These are phyloP conservation scores for Adelosebastes latens DNA, from an alignment of 2,797 vertebrate genomes.

Conservation along the genomic window DNA sequence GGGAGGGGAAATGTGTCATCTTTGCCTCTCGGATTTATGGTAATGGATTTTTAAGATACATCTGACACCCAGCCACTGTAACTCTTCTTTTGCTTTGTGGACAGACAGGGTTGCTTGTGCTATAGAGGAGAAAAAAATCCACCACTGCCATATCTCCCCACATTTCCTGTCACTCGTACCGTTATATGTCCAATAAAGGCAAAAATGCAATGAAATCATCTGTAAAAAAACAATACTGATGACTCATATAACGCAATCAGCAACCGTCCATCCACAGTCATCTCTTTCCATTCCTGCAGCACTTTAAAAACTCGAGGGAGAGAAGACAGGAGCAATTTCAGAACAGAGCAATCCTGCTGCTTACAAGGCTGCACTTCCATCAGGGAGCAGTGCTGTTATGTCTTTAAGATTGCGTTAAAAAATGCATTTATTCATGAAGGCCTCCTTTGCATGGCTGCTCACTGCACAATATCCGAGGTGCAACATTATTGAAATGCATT, in stretches of 20 bases:
- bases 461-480: constrained; percentile 43
- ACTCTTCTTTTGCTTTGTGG: background rate
- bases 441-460: constrained; percentile 58
- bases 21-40: background rate
- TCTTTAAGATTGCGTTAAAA: constrained; percentile 60
- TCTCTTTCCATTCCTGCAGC: background rate
- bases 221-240: background rate
- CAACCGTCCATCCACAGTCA: background rate
- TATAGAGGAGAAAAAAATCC: background rate
- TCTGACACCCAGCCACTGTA: background rate
- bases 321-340: constrained; percentile 12
- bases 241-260: background rate
- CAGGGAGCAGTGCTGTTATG: constrained; percentile 17
- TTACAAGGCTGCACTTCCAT: constrained; percentile 12
- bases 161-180: background rate
- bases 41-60: background rate
- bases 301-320: background rate
- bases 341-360: background rate
- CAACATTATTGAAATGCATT: constrained; percentile 64
- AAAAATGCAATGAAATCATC: constrained; percentile 4
- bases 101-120: background rate
- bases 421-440: constrained; percentile 71
- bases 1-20: background rate
- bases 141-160: background rate
- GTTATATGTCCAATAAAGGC: background rate